A percentile compares a stretch with the other conserved stretches of the same genome.
Conservation (phyloP, 2,888 invertebrate genomes). For the Polydrusus pterygomalis region DNA sequence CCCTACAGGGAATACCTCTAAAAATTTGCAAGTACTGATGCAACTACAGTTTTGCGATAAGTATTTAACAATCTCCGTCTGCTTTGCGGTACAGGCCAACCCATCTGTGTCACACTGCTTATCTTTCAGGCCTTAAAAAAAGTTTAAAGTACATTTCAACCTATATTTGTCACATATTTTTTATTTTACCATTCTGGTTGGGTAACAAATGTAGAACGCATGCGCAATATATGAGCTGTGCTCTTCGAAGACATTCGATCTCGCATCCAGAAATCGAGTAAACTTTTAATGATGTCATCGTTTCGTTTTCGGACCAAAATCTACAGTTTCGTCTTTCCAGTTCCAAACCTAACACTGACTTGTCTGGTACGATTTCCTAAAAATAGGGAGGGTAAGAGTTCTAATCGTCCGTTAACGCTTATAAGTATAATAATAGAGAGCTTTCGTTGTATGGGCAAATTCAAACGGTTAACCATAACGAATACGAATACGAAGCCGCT, state of each 20-base stretch:
- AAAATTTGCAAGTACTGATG: neutral
- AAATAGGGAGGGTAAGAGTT: neutral
- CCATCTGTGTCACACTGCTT: neutral
- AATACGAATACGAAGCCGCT: too few relatives aligned
- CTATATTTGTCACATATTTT: neutral
- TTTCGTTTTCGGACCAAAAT: constrained; percentile 26
- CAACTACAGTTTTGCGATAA: constrained; percentile 27
- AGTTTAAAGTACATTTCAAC: neutral
- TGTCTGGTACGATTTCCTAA: constrained; percentile 36
- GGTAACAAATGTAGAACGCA: constrained; percentile 39
- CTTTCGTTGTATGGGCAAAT: too few relatives aligned
- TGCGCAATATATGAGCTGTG: constrained; percentile 21
- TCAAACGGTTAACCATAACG: too few relatives aligned
- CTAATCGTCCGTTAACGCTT: too few relatives aligned
- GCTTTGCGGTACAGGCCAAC: constrained; percentile 3
- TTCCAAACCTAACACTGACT: constrained; percentile 6
- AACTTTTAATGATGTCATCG: neutral
- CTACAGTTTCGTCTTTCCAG: constrained; percentile 28
- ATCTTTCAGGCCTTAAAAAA: constrained; percentile 24
- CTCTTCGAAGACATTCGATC: constrained; percentile 31
- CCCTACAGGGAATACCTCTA: constrained; percentile 29
- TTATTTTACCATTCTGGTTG: constrained; percentile 27
- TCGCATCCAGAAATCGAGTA: constrained; percentile 44
- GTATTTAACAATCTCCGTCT: neutral
- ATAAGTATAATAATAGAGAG: too few relatives aligned